These are phyloP conservation scores for Erethizon dorsatum DNA, from an alignment of 2,797 vertebrate species.

Conservation along the genomic window DNA sequence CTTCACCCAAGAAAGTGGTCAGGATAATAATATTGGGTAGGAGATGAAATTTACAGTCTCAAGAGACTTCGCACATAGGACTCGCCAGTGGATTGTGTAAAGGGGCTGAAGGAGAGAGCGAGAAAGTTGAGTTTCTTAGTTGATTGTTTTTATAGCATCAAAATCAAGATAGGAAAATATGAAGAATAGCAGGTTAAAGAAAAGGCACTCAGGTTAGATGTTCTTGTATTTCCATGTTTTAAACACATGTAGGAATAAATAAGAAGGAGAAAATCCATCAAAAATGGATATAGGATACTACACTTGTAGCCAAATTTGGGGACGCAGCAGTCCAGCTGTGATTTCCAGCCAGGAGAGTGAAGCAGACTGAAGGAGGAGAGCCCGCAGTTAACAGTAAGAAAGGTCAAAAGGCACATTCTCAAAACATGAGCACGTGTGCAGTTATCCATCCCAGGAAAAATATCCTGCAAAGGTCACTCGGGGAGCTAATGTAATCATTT, in stretches of 20 bases:
- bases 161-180: neutral
- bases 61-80: neutral
- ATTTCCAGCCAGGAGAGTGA: neutral
- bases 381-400: neutral
- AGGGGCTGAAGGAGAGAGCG: neutral
- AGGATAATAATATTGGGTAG: neutral
- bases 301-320: neutral
- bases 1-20: neutral
- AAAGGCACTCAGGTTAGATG: neutral
- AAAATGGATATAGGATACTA: neutral
- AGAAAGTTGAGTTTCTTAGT: neutral
- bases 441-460: neutral
- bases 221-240: neutral
- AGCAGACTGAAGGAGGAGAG: neutral
- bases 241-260: neutral
- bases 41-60: neutral
- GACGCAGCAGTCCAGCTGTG: no score
- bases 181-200: neutral
- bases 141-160: neutral
- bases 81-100: neutral
- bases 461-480: neutral
- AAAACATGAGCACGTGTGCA: neutral
- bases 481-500: neutral
- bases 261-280: neutral
- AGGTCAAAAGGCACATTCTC: neutral